phyloP scores from a whole-genome alignment of 2,797 vertebrate genomes.

The Epinephelus malabaricus region DNA sequence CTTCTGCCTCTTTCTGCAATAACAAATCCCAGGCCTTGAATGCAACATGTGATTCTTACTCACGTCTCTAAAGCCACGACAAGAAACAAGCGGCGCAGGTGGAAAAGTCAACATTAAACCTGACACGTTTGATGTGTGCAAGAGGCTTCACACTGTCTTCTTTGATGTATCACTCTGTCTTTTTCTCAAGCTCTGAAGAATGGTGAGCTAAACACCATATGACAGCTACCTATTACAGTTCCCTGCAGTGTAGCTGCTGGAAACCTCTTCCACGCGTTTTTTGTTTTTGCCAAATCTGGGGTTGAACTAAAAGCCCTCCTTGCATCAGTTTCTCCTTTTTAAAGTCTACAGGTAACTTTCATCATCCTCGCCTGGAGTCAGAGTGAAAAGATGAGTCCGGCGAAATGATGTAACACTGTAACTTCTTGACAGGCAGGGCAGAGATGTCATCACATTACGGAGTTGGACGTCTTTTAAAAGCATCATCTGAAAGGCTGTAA shows the following conservation, averaged over 20 bases:
- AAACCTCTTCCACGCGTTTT: background rate
- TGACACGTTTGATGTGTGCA: constrained; percentile 29
- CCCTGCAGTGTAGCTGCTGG: constrained; percentile 41
- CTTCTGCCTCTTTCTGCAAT: background rate
- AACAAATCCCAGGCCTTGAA: background rate
- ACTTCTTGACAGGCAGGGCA: background rate
- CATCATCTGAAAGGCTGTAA: background rate
- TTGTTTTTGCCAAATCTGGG: background rate
- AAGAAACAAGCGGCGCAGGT: background rate
- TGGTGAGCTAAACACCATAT: constrained; percentile 25
- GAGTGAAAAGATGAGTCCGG: constrained; percentile 7
- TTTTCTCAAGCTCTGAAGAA: constrained; percentile 18
- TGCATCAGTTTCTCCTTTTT: constrained; percentile 39
- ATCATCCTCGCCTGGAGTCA: constrained; percentile 8
- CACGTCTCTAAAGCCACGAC: background rate
- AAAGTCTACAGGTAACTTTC: constrained; percentile 32
- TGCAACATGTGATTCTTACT: background rate
- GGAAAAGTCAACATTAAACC: background rate
- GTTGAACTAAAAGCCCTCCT: constrained; percentile 13
- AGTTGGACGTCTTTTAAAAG: background rate
- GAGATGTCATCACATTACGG: background rate
- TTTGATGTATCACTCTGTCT: constrained; percentile 34
- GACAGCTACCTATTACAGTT: constrained; percentile 43
- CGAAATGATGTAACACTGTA: constrained; percentile 24
- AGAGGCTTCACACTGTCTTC: constrained; percentile 32